Evolutionary conservation across 2,797 vertebrate species (phyloP).

Genomic region (Tokudaia muenninki): DNA sequence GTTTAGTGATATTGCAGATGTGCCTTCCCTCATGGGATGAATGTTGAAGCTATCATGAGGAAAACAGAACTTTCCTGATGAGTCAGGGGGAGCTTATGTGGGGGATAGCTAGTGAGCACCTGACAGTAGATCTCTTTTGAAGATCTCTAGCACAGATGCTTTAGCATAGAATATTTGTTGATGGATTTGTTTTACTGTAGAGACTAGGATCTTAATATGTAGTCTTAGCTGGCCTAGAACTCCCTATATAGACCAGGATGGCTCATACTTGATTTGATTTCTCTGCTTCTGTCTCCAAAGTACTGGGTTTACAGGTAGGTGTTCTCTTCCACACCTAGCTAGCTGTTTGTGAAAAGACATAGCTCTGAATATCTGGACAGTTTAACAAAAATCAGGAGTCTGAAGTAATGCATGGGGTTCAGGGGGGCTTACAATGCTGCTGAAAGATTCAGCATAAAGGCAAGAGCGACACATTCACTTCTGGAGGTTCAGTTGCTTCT

Average conservation of each 20-base stretch:
- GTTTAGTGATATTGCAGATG: neutral
- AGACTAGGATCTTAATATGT: neutral
- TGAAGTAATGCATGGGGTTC: neutral
- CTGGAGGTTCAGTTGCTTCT: too few relatives aligned
- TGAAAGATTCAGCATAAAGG: neutral
- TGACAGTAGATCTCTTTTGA: neutral
- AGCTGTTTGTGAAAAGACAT: neutral
- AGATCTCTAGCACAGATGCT: neutral
- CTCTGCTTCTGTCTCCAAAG: neutral
- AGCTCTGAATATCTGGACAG: neutral
- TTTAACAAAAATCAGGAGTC: neutral
- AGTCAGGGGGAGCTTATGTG: neutral
- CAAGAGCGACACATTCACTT: neutral
- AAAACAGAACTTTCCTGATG: neutral
- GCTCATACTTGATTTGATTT: neutral
- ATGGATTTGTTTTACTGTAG: neutral
- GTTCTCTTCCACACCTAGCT: neutral
- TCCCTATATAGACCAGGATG: neutral
- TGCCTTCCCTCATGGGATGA: too few relatives aligned
- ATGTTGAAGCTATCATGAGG: accelerated
- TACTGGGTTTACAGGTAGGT: neutral
- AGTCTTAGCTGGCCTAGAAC: neutral
- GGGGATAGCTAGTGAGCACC: too few relatives aligned
- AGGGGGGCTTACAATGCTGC: accelerated
- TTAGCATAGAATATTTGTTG: neutral